Base-by-base conservation (phyloP, 2,113 vertebrate species). In the Oncorhynchus mykiss region DNA sequence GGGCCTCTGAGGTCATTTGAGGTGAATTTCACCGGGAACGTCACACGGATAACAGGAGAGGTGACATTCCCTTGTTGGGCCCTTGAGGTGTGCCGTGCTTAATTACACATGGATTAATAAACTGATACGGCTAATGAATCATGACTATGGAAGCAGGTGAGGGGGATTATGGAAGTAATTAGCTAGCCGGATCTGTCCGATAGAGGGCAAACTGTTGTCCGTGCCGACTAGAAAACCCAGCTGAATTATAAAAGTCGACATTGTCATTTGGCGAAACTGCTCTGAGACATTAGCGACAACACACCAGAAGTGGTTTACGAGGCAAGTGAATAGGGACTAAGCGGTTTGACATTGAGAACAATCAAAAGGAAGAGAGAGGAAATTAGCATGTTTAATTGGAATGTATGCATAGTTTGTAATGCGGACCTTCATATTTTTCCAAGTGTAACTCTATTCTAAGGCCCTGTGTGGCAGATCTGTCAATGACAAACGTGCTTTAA, bases 281-380 rank as follows among this genome's bases (percentile, higher is more conserved):
- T 1, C n/a, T 22, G 68, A 66, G 48, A 59, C 67, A 73, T 73
- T 59, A 78, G 22, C 66, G 65, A 54, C 59, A 74, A 18, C 67
- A 34, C 60, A 62, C 18, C 64, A 18, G n/a, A 39, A 73, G 64
- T 27, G 2, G 8, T 70, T 74, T 39, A 74, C 65, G 68, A 68
- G 20, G 54, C 6, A 14, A 62, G 12, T 71, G 39, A 68, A 68
- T 13, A 54, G n/a, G 67, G 7, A 11, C 48, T 1, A 7, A 25
- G 24, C 2, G 5, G 66, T 80, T 27, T 75, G 76, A 79, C 79
- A 78, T 82, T 78, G 65, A 65, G 54, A 67, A 76, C 75, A 20
- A 82, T 5, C 29, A 45, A 49, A 27, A 57, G n/a, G n/a, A 62
- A 62, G n/a, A 1, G 14, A 62, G 59, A 9, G 7, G 7, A 22